A percentile compares a stretch with the other conserved stretches of the same genome.
Evolutionary conservation across 1,140 invertebrate genomes (phyloP).

Genomic region (Lucilia cuprina): DNA sequence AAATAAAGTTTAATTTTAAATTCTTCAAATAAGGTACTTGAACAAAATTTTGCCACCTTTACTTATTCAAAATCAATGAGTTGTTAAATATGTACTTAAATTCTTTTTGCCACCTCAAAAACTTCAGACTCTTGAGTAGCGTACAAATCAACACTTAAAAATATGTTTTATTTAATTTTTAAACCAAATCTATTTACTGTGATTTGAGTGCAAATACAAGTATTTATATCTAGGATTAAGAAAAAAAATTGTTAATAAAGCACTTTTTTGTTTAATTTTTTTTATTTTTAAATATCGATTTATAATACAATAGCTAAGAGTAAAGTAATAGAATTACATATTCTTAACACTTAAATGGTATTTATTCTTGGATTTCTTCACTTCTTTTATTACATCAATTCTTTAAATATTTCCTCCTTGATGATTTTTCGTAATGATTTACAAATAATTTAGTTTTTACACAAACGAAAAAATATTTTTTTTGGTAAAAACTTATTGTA

Average conservation of each 20-base stretch:
- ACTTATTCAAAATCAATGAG: not conserved
- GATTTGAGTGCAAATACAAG: too few relatives aligned
- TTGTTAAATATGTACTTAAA: not conserved
- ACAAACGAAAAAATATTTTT: too few relatives aligned
- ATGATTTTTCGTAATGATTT: too few relatives aligned
- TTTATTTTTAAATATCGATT: not conserved
- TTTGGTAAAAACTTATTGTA: too few relatives aligned
- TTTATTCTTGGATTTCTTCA: not conserved
- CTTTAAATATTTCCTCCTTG: too few relatives aligned
- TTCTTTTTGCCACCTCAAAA: not conserved
- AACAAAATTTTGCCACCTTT: not conserved
- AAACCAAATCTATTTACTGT: too few relatives aligned
- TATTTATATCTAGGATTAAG: not conserved
- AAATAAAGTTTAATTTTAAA: too few relatives aligned
- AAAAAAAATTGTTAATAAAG: not conserved
- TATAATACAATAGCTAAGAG: not conserved
- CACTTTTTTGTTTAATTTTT: not conserved
- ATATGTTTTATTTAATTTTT: constrained; percentile 13
- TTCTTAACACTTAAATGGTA: not conserved
- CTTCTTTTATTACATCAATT: too few relatives aligned
- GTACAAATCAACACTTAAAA: not conserved
- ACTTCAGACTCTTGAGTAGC: not conserved
- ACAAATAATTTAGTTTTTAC: too few relatives aligned
- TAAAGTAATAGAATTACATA: not conserved
- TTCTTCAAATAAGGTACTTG: not conserved